phyloP scores from a whole-genome alignment of 2,113 vertebrate species.

The Puntigrus tetrazona region DNA sequence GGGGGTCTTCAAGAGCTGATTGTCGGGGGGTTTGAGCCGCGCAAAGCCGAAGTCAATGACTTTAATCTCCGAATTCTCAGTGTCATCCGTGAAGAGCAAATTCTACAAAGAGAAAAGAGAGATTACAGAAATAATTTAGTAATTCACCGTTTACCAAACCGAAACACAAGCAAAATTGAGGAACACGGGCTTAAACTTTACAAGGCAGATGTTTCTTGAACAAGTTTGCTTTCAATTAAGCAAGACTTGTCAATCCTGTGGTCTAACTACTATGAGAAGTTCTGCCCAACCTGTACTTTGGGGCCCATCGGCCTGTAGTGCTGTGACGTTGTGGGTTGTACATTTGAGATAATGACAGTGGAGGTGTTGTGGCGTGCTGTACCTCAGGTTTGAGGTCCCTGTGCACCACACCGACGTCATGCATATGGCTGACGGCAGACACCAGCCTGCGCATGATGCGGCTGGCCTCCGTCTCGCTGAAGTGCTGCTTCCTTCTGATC shows the following conservation, averaged over 20 bases:
- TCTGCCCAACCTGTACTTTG: background rate
- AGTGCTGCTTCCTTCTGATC: conserved; percentile 91
- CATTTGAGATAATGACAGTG: background rate
- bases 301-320: background rate
- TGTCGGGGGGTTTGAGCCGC: conserved; percentile 94
- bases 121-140: background rate
- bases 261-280: background rate
- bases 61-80: conserved; percentile 95
- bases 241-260: background rate
- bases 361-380: conserved; percentile 30
- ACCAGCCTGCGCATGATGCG: conserved; percentile 94
- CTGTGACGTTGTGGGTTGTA: background rate
- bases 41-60: conserved; percentile 98
- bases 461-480: conserved; percentile 96
- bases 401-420: conserved; percentile 95
- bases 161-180: background rate
- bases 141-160: background rate
- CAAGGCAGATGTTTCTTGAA: background rate
- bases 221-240: background rate
- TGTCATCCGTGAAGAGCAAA: conserved; percentile 94
- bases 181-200: background rate
- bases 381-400: conserved; percentile 97
- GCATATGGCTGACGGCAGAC: conserved; percentile 97
- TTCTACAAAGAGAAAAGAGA: conserved; percentile 78
- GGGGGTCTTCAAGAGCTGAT: conserved; percentile 94